Evolutionary conservation across 2,888 invertebrate genomes (phyloP).

Genomic region (Chrysotoxum bicinctum): DNA sequence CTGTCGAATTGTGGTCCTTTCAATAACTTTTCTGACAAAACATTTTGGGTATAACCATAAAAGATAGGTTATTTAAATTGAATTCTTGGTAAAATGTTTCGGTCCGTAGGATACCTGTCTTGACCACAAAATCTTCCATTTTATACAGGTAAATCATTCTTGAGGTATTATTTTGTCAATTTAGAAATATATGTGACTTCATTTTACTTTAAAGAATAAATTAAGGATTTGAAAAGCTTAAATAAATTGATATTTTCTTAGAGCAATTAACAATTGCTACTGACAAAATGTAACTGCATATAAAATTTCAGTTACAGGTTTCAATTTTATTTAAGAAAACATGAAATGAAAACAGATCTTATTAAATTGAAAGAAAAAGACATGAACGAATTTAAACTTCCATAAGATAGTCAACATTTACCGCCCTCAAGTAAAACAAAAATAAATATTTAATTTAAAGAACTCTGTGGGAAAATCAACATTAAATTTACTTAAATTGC

Average conservation of each 20-base stretch:
- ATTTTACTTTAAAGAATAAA: background rate
- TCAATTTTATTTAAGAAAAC: background rate
- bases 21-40: background rate
- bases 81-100: background rate
- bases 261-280: background rate
- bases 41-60: background rate
- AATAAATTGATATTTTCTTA: background rate
- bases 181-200: background rate
- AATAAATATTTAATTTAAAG: too few species aligned
- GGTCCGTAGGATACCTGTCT: background rate
- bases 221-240: background rate
- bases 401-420: too few species aligned
- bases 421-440: too few species aligned
- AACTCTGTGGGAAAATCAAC: too few species aligned
- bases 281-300: background rate
- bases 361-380: too few species aligned
- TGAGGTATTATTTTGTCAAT: background rate
- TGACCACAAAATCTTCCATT: background rate
- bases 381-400: too few species aligned
- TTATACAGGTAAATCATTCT: background rate
- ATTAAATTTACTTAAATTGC: too few species aligned
- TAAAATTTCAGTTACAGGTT: background rate
- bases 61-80: background rate
- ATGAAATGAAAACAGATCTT: too few species aligned
- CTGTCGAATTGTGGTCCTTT: background rate